phyloP scores from a whole-genome alignment of 2,888 invertebrate species.

The Salticus scenicus region DNA sequence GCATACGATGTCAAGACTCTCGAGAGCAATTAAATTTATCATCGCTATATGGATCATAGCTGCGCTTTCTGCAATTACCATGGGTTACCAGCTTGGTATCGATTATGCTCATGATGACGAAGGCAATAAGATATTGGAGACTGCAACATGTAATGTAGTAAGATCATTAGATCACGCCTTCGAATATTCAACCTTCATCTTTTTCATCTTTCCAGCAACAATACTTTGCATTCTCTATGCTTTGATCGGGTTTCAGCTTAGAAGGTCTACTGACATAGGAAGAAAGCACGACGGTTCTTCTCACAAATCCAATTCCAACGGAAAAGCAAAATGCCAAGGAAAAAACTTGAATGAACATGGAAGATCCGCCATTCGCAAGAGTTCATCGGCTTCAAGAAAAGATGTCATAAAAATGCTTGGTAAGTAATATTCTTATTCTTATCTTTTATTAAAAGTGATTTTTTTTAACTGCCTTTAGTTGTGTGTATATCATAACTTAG shows the following conservation, averaged over 20 bases:
- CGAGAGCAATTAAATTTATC: slow-evolving; percentile 87
- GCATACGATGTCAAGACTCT: slow-evolving; percentile 77
- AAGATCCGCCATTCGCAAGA: slow-evolving; percentile 31
- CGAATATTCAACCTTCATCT: slow-evolving; percentile 85
- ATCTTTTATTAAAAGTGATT: no score
- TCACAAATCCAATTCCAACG: slow-evolving; percentile 40
- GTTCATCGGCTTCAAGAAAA: slow-evolving; percentile 71
- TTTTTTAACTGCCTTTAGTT: no score
- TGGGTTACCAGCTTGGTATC: slow-evolving; percentile 84
- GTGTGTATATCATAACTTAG: no score
- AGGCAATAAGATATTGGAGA: slow-evolving; percentile 29
- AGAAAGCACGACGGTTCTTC: slow-evolving; percentile 39
- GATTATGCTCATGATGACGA: slow-evolving; percentile 35
- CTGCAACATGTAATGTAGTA: slow-evolving; percentile 75
- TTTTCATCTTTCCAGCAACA: slow-evolving; percentile 89
- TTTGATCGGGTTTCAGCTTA: slow-evolving; percentile 75
- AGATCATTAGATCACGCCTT: slow-evolving; percentile 83
- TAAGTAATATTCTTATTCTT: slow-evolving; percentile 78
- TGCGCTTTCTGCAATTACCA: slow-evolving; percentile 76
- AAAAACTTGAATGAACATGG: slow-evolving; percentile 38
- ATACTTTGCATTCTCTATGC: slow-evolving; percentile 86
- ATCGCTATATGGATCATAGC: slow-evolving; percentile 87
- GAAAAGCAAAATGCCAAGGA: slow-evolving; percentile 33
- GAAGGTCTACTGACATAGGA: slow-evolving; percentile 60
- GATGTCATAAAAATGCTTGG: slow-evolving; percentile 80